A percentile compares a stretch with the other conserved stretches of the same genome.
These are phyloP conservation scores for Troides helena DNA, from an alignment of 2,888 invertebrate species.

Conservation along the genomic window DNA sequence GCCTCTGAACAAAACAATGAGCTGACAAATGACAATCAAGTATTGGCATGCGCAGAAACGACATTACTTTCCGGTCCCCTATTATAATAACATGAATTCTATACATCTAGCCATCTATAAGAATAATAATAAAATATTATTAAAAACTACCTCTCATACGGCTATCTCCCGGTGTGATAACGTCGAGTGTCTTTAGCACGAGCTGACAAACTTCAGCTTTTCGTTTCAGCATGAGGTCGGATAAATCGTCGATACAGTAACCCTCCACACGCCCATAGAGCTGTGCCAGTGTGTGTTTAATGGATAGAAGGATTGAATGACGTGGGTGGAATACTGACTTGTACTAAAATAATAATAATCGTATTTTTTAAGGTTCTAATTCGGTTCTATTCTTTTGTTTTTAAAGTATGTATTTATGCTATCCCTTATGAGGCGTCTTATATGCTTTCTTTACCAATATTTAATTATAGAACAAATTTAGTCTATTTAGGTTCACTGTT, in stretches of 20 bases:
- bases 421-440: too few species aligned
- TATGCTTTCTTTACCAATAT: too few species aligned
- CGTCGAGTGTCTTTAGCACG: conserved; percentile 84
- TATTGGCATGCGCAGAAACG: too few species aligned
- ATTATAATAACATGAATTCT: too few species aligned
- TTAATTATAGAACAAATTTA: too few species aligned
- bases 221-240: conserved; percentile 85
- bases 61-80: too few species aligned
- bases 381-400: too few species aligned
- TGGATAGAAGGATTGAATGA: conserved; percentile 84
- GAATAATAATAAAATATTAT: background rate
- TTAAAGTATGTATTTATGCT: too few species aligned
- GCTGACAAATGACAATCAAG: too few species aligned
- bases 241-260: conserved; percentile 85
- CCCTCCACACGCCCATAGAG: conserved; percentile 88
- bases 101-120: too few species aligned
- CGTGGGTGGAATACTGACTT: conserved; percentile 87
- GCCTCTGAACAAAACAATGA: too few species aligned
- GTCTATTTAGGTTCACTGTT: too few species aligned
- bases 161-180: conserved; percentile 88
- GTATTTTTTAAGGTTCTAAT: background rate
- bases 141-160: conserved; percentile 83
- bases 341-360: conserved; percentile 65
- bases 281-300: conserved; percentile 86
- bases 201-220: conserved; percentile 87